phyloP scores from a whole-genome alignment of 2,888 invertebrate genomes.

The Papilio protenor region DNA sequence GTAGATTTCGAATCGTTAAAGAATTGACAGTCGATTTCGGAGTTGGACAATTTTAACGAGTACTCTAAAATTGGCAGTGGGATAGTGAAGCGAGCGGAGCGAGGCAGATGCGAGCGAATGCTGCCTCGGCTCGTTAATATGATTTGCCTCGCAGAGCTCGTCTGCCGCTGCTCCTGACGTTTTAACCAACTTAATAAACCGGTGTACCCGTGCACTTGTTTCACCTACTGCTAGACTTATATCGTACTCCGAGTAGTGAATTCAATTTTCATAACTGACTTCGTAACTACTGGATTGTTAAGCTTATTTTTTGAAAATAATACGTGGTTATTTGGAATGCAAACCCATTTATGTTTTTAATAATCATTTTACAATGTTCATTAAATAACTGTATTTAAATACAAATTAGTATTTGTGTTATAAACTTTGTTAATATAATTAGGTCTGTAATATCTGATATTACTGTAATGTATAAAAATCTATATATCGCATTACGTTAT shows the following conservation, averaged over 20 bases:
- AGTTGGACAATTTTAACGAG: constrained; percentile 40
- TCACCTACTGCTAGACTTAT: constrained; percentile 54
- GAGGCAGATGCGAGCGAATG: constrained; percentile 51
- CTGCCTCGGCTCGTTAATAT: constrained; percentile 66
- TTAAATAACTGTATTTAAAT: too few species aligned
- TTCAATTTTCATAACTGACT: neutral
- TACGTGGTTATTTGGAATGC: too few species aligned
- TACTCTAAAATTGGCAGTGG: constrained; percentile 57
- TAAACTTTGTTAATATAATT: too few species aligned
- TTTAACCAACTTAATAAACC: constrained; percentile 73
- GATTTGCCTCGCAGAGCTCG: constrained; percentile 63
- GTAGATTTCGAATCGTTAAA: constrained; percentile 10
- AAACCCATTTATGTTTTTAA: too few species aligned
- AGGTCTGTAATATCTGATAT: too few species aligned
- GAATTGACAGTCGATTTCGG: constrained; percentile 36
- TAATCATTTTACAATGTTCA: too few species aligned
- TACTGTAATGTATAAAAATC: neutral
- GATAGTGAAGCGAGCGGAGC: constrained; percentile 55
- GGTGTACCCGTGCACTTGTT: constrained; percentile 55
- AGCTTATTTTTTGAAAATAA: neutral
- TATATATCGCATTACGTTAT: neutral
- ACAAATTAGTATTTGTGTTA: neutral
- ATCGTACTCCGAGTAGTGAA: neutral
- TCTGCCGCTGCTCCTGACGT: constrained; percentile 58
- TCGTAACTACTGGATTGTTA: neutral